These are phyloP conservation scores for Archips crataeganus DNA, from an alignment of 2,888 invertebrate genomes.

Conservation along the genomic window DNA sequence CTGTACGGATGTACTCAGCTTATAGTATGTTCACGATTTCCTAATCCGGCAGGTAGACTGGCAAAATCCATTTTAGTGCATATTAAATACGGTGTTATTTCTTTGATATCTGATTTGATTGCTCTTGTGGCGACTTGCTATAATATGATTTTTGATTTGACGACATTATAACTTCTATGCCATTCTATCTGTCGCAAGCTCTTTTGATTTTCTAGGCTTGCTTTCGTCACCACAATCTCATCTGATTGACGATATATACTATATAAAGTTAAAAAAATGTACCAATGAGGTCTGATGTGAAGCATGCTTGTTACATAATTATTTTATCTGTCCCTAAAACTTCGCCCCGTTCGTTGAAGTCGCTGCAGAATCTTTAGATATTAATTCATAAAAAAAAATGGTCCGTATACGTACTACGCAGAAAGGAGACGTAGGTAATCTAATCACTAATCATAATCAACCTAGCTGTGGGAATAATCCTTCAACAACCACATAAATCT, in stretches of 20 bases:
- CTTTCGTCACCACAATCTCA: neutral
- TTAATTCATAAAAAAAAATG: too few species aligned
- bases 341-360: neutral
- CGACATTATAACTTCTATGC: neutral
- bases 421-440: too few species aligned
- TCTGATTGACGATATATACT: too few species aligned
- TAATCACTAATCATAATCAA: neutral
- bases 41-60: slow-evolving; percentile 14
- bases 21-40: slow-evolving; percentile 20
- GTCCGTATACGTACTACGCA: too few species aligned
- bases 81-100: neutral
- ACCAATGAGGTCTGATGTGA: too few species aligned
- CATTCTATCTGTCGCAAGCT: neutral
- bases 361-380: too few species aligned
- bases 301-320: too few species aligned
- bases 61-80: neutral
- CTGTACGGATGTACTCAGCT: slow-evolving; percentile 50
- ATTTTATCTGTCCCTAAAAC: neutral
- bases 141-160: neutral
- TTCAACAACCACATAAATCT: neutral
- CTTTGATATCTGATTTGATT: neutral
- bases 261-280: too few species aligned
- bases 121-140: neutral
- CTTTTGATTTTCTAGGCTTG: neutral
- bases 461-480: neutral